Base-by-base conservation (phyloP, 2,113 vertebrate species). In the Condylura cristata region DNA sequence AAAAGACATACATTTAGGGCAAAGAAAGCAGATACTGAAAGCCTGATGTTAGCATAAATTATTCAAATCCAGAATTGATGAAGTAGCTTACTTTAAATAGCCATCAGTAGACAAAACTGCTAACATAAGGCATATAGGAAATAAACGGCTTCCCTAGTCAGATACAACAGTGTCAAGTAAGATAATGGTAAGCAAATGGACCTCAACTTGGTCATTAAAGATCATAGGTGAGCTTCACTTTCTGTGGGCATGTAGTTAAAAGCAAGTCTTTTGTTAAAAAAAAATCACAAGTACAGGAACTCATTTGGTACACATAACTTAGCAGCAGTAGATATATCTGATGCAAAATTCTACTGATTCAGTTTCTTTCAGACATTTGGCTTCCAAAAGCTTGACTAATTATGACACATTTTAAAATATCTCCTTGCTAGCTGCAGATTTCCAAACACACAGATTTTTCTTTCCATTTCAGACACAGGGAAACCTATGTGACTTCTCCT, bases 1-100 rank as follows among this genome's bases (percentile, higher is more conserved):
- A 85, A 75, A 95, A 96, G 13, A 84, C 26, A 7, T 9, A 44
- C 1, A 20, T 76, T 81, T 65, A 91, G 24, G n/a, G n/a, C 7
- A 79, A 94, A 95, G 30, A 32, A 56, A 93, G 4, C 17, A 81
- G 32, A 79, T 17, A 51, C 0, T 7, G 17, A 88, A 95, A 95
- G 37, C 20, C 16, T 60, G 46, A 95, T 71, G 94, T 95, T 65
- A 48, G 68, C 41, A 63, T 20, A 74, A 93, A 44, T 58, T 84
- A 82, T 85, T 79, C 14, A 91, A 97, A 94, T 74, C 10, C 44
- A 72, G 26, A 83, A 86, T 28, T 87, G 66, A n/a, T 66, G 34
- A 93, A 65, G 26, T 26, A 70, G 17, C 53, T 89, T 32, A 83
- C 18, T 81, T 12, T 30, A 93, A 91, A 86, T 1, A 87, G 61